These are phyloP conservation scores for Neuroterus valhalla DNA, from an alignment of 1,140 invertebrate genomes.

Conservation along the genomic window DNA sequence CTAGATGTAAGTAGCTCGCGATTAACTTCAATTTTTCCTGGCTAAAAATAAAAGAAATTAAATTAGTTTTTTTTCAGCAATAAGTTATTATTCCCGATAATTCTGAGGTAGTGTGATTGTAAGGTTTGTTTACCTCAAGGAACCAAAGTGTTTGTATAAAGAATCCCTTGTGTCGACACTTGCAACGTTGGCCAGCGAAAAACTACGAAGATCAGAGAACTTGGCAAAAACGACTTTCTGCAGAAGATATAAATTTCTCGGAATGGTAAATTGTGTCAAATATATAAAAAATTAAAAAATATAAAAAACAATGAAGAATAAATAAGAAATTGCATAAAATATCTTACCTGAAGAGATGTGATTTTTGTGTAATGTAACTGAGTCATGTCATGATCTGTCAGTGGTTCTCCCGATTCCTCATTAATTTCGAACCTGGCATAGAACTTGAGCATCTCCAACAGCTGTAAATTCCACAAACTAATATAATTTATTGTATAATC, in stretches of 20 bases:
- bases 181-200: slow-evolving; percentile 95
- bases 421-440: slow-evolving; percentile 99
- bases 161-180: slow-evolving; percentile 92
- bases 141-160: slow-evolving; percentile 90
- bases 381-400: slow-evolving; percentile 95
- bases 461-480: slow-evolving; percentile 76
- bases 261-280: slow-evolving; percentile 17
- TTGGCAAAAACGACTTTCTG: slow-evolving; percentile 95
- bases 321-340: not conserved
- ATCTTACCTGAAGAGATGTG: slow-evolving; percentile 87
- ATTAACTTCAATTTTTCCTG: slow-evolving; percentile 89
- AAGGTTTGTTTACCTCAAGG: slow-evolving; percentile 78
- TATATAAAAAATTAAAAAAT: slow-evolving; percentile 3
- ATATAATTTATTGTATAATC: slow-evolving; percentile 13
- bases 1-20: slow-evolving; percentile 89
- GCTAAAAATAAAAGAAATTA: slow-evolving; percentile 74
- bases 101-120: not conserved
- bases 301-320: not conserved
- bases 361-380: slow-evolving; percentile 94
- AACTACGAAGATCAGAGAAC: slow-evolving; percentile 90
- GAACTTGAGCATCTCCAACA: slow-evolving; percentile 97
- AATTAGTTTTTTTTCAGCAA: not conserved
- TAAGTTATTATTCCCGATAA: not conserved
- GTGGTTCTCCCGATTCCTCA: slow-evolving; percentile 94
- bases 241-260: slow-evolving; percentile 48